Percentiles rank a stretch among this genome's conserved stretches.
Evolutionary conservation across 2,797 vertebrate species (phyloP).

Genomic region (Allobates femoralis): DNA sequence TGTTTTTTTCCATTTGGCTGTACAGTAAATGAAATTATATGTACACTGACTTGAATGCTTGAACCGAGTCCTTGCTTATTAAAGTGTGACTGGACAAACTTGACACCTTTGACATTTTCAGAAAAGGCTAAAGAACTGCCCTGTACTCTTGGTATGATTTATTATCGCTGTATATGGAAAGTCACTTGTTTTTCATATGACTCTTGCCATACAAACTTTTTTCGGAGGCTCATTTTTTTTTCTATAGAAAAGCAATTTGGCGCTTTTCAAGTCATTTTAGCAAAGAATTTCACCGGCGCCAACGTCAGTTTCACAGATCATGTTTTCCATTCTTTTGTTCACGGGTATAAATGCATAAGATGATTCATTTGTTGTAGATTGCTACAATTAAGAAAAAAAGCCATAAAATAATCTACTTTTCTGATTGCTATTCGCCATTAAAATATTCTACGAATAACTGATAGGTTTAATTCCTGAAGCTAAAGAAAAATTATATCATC

Average conservation of each 20-base stretch:
- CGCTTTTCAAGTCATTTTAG: slow-evolving; percentile 66
- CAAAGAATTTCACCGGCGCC: slow-evolving; percentile 57
- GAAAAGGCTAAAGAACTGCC: slow-evolving; percentile 75
- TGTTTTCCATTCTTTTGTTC: slow-evolving; percentile 54
- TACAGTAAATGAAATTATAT: slow-evolving; percentile 64
- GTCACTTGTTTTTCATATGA: slow-evolving; percentile 44
- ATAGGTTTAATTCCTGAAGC: slow-evolving; percentile 96
- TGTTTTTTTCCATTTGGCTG: slow-evolving; percentile 15
- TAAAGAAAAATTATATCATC: slow-evolving; percentile 90
- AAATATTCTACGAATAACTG: slow-evolving; percentile 94
- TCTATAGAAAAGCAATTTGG: slow-evolving; percentile 70
- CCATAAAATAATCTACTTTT: slow-evolving; percentile 82
- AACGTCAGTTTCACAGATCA: slow-evolving; percentile 55
- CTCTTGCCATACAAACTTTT: slow-evolving; percentile 59
- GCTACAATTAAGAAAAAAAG: slow-evolving; percentile 67
- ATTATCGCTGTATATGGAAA: slow-evolving; percentile 68
- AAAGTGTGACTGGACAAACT: slow-evolving; percentile 75
- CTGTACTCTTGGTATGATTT: slow-evolving; percentile 78
- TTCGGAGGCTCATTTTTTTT: slow-evolving; percentile 63
- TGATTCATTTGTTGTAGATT: slow-evolving; percentile 55
- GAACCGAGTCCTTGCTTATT: slow-evolving; percentile 73
- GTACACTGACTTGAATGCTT: slow-evolving; percentile 72
- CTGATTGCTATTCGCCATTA: slow-evolving; percentile 90
- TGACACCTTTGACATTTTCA: slow-evolving; percentile 81
- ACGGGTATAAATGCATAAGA: slow-evolving; percentile 30